Percentiles rank a stretch among this genome's conserved stretches.
These are phyloP conservation scores for Belonocnema kinseyi DNA, from an alignment of 1,140 invertebrate genomes.

Conservation along the genomic window DNA sequence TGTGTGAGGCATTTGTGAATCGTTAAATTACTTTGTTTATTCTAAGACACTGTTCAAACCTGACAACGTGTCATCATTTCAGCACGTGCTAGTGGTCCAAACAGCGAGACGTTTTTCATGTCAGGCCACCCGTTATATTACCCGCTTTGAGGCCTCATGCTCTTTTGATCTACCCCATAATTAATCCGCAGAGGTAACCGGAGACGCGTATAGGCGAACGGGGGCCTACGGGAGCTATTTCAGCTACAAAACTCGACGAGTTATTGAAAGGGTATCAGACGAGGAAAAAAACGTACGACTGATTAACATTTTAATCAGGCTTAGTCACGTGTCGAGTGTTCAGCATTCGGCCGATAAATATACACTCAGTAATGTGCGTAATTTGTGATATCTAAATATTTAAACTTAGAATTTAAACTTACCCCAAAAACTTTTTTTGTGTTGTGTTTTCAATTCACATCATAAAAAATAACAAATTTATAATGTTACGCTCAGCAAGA, in stretches of 20 bases:
- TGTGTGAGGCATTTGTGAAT: neutral
- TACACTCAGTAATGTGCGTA: constrained; percentile 38
- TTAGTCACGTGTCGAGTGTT: constrained; percentile 66
- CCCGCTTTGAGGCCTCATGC: constrained; percentile 70
- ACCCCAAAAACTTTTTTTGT: too few species aligned
- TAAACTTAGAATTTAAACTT: too few species aligned
- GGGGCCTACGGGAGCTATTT: constrained; percentile 65
- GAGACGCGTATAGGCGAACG: constrained; percentile 70
- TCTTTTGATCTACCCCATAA: constrained; percentile 75
- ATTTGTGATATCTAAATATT: neutral
- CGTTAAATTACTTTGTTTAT: constrained; percentile 2
- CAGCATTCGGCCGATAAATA: constrained; percentile 57
- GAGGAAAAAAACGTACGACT: constrained; percentile 55
- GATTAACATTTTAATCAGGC: constrained; percentile 74
- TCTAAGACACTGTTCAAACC: neutral
- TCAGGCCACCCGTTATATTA: constrained; percentile 66
- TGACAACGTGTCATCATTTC: constrained; percentile 4
- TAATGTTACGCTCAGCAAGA: too few species aligned
- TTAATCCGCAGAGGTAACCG: constrained; percentile 74
- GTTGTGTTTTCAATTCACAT: too few species aligned
- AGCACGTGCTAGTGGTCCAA: constrained; percentile 19
- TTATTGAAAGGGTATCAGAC: constrained; percentile 74
- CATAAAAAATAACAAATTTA: too few species aligned
- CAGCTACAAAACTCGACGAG: constrained; percentile 62
- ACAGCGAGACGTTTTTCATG: constrained; percentile 51